Conservation (phyloP, 2,113 vertebrate genomes). For the Empidonax alnorum region DNA sequence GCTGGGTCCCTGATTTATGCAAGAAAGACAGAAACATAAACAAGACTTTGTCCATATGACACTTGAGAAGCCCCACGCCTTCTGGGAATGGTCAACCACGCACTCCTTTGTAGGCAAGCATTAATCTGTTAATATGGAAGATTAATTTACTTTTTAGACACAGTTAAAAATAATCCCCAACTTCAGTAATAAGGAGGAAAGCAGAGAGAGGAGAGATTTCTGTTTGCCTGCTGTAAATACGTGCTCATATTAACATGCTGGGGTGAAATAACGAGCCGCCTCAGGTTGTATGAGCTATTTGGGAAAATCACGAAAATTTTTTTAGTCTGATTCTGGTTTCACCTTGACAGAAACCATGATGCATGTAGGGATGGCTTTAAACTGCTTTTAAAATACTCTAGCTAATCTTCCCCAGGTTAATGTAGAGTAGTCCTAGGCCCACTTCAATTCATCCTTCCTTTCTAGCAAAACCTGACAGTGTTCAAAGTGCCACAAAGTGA, state of each 20-base stretch:
- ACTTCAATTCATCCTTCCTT: not conserved
- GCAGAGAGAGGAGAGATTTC: not conserved
- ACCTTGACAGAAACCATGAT: not conserved
- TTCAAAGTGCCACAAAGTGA: not conserved
- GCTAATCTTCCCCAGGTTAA: not conserved
- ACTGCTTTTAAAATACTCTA: not conserved
- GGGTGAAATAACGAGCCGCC: not conserved
- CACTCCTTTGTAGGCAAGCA: not conserved
- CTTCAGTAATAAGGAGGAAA: not conserved
- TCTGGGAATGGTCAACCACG: not conserved
- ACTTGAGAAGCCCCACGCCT: not conserved
- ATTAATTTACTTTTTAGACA: not conserved
- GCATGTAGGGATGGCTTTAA: not conserved
- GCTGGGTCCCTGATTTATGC: not conserved
- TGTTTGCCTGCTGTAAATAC: not conserved
- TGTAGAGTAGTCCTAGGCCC: not conserved
- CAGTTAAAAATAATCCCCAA: not conserved
- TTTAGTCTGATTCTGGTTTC: not conserved
- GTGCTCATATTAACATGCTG: not conserved
- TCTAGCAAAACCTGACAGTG: not conserved
- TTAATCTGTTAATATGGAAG: not conserved
- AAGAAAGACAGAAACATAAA: not conserved
- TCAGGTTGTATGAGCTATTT: not conserved
- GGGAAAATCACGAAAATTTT: not conserved
- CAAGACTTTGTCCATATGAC: not conserved